phyloP scores from a whole-genome alignment of 1,140 invertebrate species.

The Hormaphis cornu region DNA sequence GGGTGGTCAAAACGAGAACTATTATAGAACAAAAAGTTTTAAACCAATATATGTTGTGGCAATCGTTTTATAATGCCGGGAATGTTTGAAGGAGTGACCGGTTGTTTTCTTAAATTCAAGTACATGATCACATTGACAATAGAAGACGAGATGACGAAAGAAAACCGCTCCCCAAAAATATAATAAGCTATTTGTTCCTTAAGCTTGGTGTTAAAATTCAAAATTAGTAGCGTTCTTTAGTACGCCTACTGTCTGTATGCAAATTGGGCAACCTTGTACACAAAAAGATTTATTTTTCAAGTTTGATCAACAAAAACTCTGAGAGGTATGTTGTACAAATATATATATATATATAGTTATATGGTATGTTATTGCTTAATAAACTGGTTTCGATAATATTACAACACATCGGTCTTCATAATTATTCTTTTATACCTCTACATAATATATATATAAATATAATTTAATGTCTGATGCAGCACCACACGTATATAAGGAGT shows the following conservation, averaged over 20 bases:
- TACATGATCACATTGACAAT: constrained; percentile 12
- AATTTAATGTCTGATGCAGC: neutral
- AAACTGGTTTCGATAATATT: constrained; percentile 14
- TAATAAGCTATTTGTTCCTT: constrained; percentile 8
- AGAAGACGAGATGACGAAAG: constrained; percentile 11
- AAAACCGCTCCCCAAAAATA: constrained; percentile 15
- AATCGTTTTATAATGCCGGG: neutral
- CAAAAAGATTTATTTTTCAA: constrained; percentile 8
- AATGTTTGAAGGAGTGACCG: constrained; percentile 16
- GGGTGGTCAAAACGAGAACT: neutral
- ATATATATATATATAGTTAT: no score
- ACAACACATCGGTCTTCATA: neutral
- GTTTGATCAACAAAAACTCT: constrained; percentile 6
- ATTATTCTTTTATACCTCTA: neutral
- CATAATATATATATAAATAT: no score
- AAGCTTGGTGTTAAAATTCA: constrained; percentile 20
- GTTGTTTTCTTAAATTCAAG: constrained; percentile 5
- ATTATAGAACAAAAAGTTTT: neutral
- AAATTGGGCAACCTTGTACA: constrained; percentile 10
- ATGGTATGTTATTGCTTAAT: constrained; percentile 7
- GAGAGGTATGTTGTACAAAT: neutral
- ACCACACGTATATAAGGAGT: neutral
- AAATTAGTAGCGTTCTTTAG: constrained; percentile 18
- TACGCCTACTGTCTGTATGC: constrained; percentile 16
- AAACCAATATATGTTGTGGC: neutral